These are phyloP conservation scores for Tonatia bakeri DNA, from an alignment of 2,113 vertebrate genomes.

Conservation along the genomic window DNA sequence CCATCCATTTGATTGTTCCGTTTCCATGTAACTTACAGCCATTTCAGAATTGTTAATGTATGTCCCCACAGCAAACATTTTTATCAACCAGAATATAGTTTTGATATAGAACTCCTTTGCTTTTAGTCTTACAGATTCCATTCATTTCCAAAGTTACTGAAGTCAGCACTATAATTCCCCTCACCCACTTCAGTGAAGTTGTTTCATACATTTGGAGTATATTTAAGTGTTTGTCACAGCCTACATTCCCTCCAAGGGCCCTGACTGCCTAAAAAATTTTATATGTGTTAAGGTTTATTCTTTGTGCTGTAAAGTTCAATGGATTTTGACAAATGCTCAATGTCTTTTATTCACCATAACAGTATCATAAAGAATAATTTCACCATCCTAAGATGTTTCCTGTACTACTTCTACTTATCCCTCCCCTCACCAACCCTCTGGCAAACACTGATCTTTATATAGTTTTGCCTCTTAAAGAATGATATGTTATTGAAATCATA, in stretches of 20 bases:
- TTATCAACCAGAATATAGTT: not conserved
- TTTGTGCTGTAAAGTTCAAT: not conserved
- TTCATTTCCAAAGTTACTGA: not conserved
- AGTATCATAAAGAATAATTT: not conserved
- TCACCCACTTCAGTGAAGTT: not conserved
- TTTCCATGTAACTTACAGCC: not conserved
- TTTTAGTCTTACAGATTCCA: not conserved
- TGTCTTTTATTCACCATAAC: not conserved
- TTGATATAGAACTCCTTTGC: not conserved
- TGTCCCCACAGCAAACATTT: not conserved
- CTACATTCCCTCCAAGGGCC: not conserved
- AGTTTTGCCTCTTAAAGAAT: not conserved
- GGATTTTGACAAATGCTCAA: not conserved
- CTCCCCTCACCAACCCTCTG: not conserved
- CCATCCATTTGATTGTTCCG: not conserved
- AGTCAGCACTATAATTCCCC: not conserved
- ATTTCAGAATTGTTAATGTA: not conserved
- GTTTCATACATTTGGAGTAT: not conserved
- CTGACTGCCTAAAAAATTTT: not conserved
- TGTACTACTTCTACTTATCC: not conserved
- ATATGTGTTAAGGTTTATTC: not conserved
- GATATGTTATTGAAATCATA: not conserved
- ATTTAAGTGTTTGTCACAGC: not conserved
- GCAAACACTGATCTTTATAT: not conserved
- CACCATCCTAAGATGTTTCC: not conserved